Evolutionary conservation across 2,797 vertebrate genomes (phyloP).

Genomic region (Eremophila alpestris): DNA sequence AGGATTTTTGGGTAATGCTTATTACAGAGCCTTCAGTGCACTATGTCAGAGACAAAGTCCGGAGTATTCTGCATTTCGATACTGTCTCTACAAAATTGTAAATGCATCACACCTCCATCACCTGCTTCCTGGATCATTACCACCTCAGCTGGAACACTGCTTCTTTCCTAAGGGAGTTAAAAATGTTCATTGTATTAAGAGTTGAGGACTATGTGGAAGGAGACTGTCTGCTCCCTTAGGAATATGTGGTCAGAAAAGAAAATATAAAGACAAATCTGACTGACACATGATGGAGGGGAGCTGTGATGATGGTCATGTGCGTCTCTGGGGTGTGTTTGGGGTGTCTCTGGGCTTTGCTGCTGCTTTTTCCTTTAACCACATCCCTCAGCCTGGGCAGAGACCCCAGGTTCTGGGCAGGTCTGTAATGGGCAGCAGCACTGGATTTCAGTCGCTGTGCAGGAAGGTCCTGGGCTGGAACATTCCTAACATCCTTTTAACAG

Average conservation of each 20-base stretch:
- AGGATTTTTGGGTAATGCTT: neutral
- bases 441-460: neutral
- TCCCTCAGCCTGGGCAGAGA: neutral
- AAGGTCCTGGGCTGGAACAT: neutral
- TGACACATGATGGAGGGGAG: neutral
- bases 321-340: neutral
- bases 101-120: neutral
- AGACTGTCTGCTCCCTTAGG: neutral
- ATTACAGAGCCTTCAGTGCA: neutral
- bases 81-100: neutral
- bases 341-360: neutral
- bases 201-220: neutral
- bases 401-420: neutral
- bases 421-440: neutral
- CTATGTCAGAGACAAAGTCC: neutral
- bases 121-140: neutral
- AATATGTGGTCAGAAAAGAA: neutral
- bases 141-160: neutral
- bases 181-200: neutral
- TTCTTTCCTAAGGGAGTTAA: neutral
- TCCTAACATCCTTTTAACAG: neutral
- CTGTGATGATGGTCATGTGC: neutral
- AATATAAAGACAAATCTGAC: rapidly evolving
- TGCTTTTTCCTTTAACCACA: neutral
- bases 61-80: rapidly evolving